These are phyloP conservation scores for Tribolium freemani DNA, from an alignment of 2,888 invertebrate species.

Conservation along the genomic window DNA sequence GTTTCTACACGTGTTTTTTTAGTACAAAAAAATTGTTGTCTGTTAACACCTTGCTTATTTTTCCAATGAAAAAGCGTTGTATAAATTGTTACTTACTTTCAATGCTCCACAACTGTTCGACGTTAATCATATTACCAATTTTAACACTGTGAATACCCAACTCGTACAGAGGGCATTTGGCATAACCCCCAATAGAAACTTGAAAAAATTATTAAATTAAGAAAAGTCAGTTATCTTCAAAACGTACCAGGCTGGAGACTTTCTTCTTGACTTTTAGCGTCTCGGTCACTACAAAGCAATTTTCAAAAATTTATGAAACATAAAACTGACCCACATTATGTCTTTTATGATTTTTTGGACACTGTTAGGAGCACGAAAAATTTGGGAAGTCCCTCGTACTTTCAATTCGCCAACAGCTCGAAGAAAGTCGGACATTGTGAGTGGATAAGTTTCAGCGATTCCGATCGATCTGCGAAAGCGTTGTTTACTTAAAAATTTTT, in stretches of 20 bases:
- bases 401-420: conserved; percentile 76
- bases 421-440: conserved; percentile 70
- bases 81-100: conserved; percentile 15
- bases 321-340: conserved; percentile 17
- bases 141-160: conserved; percentile 73
- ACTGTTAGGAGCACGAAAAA: conserved; percentile 74
- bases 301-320: neutral
- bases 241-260: neutral
- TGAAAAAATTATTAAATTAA: neutral
- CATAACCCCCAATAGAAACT: neutral
- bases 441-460: conserved; percentile 60
- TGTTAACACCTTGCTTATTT: too few relatives aligned
- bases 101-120: conserved; percentile 68
- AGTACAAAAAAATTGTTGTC: too few relatives aligned
- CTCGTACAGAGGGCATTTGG: conserved; percentile 62
- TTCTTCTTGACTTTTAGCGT: conserved; percentile 6
- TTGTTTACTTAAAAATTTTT: too few relatives aligned
- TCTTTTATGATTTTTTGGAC: conserved; percentile 58
- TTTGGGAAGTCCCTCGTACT: conserved; percentile 77
- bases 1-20: too few relatives aligned
- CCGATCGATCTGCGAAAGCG: conserved; percentile 44
- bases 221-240: neutral
- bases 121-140: conserved; percentile 72
- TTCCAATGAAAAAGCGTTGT: too few relatives aligned
- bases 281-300: conserved; percentile 7